phyloP scores from a whole-genome alignment of 1,140 invertebrate genomes.

The Thaumetopoea pityocampa region DNA sequence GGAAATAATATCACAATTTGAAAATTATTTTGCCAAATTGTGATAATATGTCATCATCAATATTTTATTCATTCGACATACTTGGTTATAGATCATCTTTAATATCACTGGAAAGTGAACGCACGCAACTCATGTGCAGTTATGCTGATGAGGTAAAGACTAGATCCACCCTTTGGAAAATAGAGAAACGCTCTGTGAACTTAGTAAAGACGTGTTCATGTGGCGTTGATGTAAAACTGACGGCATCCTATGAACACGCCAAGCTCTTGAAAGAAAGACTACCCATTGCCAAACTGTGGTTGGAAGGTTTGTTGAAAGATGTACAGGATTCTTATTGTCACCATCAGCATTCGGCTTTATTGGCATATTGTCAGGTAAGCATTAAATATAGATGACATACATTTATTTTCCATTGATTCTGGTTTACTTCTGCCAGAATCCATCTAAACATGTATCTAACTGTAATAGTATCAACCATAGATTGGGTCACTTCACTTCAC shows the following conservation, averaged over 20 bases:
- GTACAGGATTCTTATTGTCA: slow-evolving; percentile 58
- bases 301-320: slow-evolving; percentile 42
- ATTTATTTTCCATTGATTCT: too few species aligned
- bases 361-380: slow-evolving; percentile 52
- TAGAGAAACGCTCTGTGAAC: slow-evolving; percentile 35
- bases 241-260: slow-evolving; percentile 42
- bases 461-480: too few species aligned
- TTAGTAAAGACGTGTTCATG: slow-evolving; percentile 39
- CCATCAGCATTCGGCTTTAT: slow-evolving; percentile 49
- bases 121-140: slow-evolving; percentile 28
- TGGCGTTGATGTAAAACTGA: slow-evolving; percentile 32
- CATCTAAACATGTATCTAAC: too few species aligned
- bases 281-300: slow-evolving; percentile 39
- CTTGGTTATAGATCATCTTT: slow-evolving; percentile 39
- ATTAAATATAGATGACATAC: neutral
- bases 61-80: neutral
- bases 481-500: too few species aligned
- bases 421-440: too few species aligned
- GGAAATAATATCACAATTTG: neutral
- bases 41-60: too few species aligned
- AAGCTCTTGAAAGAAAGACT: slow-evolving; percentile 43
- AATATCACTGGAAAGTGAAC: slow-evolving; percentile 45
- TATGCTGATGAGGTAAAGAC: slow-evolving; percentile 44
- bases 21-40: too few species aligned
- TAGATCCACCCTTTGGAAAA: slow-evolving; percentile 38